Percentiles rank a stretch among this genome's conserved stretches.
phyloP scores from a whole-genome alignment of 1,140 invertebrate genomes.

The Aphelenchoides fujianensis region DNA sequence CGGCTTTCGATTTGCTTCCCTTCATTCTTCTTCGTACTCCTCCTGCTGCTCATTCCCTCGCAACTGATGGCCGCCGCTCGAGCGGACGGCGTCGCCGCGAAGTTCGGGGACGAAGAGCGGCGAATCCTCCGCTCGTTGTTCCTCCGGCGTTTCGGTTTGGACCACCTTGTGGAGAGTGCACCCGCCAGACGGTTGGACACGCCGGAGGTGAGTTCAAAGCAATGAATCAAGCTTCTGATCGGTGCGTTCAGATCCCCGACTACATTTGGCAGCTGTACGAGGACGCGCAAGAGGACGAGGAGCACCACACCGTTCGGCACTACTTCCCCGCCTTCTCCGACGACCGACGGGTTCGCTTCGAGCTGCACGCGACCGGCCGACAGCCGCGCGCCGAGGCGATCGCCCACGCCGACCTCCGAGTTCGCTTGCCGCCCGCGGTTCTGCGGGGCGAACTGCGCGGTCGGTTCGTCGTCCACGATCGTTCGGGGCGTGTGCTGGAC shows the following conservation, averaged over 20 bases:
- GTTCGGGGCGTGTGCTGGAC: constrained; percentile 12
- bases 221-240: constrained; percentile 23
- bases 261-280: constrained; percentile 49
- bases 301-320: constrained; percentile 35
- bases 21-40: no score
- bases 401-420: constrained; percentile 23
- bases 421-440: constrained; percentile 17
- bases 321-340: constrained; percentile 27
- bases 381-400: constrained; percentile 14
- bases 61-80: background rate
- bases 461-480: background rate
- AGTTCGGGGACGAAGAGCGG: constrained; percentile 21
- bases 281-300: constrained; percentile 22
- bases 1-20: background rate
- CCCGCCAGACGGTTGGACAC: constrained; percentile 14
- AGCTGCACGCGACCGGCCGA: constrained; percentile 26
- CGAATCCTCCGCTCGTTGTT: constrained; percentile 24
- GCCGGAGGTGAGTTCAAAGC: background rate
- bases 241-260: constrained; percentile 28
- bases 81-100: background rate
- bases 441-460: background rate
- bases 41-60: background rate
- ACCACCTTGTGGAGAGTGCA: constrained; percentile 26
- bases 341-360: constrained; percentile 24
- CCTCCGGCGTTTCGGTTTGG: constrained; percentile 27